Percentiles rank a stretch among this genome's conserved stretches.
These are phyloP conservation scores for Gorsachius goisagi DNA, from an alignment of 2,113 vertebrate genomes.

Conservation along the genomic window DNA sequence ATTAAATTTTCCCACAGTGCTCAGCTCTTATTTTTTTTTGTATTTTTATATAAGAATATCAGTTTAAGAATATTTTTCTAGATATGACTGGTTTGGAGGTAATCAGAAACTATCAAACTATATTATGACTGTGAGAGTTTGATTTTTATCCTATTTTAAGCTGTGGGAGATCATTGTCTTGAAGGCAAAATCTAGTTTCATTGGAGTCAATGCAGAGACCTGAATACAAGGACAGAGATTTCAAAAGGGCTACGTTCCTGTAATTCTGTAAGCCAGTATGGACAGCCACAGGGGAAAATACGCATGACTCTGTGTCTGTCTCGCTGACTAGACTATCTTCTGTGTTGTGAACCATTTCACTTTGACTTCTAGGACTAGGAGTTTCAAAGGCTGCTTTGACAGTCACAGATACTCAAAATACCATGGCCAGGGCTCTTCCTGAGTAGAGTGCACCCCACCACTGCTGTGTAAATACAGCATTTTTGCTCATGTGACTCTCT, in stretches of 20 bases:
- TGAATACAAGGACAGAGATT: background rate
- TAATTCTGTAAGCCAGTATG: background rate
- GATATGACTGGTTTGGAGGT: background rate
- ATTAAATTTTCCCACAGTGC: background rate
- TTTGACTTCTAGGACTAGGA: background rate
- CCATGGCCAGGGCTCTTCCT: background rate
- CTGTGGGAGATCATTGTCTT: background rate
- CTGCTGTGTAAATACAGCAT: background rate
- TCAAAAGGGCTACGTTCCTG: accelerated
- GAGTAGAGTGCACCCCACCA: background rate
- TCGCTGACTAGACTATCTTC: background rate
- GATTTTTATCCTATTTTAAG: background rate
- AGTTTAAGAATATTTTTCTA: background rate
- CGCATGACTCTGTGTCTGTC: background rate
- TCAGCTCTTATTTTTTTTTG: background rate
- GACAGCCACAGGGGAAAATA: background rate
- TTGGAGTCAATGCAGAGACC: background rate
- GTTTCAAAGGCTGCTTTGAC: background rate
- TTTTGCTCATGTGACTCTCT: background rate
- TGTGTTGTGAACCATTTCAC: background rate
- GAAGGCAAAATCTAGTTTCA: background rate
- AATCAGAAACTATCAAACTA: background rate
- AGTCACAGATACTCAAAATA: background rate
- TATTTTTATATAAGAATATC: background rate
- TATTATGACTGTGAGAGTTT: background rate